phyloP scores from a whole-genome alignment of 2,797 vertebrate genomes.

The Falco naumanni region DNA sequence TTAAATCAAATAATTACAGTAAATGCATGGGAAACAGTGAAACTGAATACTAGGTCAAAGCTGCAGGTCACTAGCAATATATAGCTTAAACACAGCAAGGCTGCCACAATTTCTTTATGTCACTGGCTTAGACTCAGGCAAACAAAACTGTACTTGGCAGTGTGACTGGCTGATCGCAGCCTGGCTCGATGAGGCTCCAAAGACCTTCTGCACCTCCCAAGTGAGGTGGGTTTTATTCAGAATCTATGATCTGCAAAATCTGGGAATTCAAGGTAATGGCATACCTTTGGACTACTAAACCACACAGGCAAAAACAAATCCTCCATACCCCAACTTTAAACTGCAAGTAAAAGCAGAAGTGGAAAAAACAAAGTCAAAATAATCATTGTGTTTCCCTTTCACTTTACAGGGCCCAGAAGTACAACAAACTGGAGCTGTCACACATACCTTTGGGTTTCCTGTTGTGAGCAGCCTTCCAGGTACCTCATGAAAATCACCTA shows the following conservation, averaged over 20 bases:
- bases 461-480: not conserved
- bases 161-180: accelerated
- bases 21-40: slow-evolving; percentile 62
- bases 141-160: not conserved
- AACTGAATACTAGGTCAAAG: slow-evolving; percentile 50
- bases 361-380: not conserved
- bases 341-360: not conserved
- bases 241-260: not conserved
- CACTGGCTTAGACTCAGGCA: not conserved
- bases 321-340: not conserved
- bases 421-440: not conserved
- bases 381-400: not conserved
- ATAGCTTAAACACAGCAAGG: slow-evolving; percentile 34
- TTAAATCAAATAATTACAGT: slow-evolving; percentile 63
- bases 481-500: not conserved
- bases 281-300: not conserved
- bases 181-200: not conserved
- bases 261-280: not conserved
- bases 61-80: slow-evolving; percentile 48
- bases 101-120: not conserved
- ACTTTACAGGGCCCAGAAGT: not conserved
- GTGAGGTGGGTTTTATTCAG: not conserved
- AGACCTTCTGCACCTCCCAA: not conserved
- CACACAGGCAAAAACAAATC: not conserved
- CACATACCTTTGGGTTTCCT: not conserved